phyloP scores from a whole-genome alignment of 1,140 invertebrate species.

The Phenacoccus solenopsis region DNA sequence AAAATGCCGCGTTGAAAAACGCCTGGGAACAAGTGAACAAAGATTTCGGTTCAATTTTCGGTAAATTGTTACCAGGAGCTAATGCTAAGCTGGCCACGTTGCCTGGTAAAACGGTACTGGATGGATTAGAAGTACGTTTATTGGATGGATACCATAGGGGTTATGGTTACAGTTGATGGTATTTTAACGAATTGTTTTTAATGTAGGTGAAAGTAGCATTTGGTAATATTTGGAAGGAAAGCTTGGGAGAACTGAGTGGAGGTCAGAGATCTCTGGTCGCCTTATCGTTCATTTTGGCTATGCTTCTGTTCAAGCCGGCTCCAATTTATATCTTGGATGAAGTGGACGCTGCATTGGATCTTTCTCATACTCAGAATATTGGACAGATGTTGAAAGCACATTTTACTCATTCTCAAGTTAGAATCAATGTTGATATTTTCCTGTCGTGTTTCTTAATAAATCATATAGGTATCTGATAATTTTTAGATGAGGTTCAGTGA shows the following conservation, averaged over 20 bases:
- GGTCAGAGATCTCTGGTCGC: constrained; percentile 94
- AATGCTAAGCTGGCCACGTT: constrained; percentile 71
- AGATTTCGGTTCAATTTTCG: constrained; percentile 96
- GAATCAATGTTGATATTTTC: background rate
- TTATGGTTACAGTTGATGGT: background rate
- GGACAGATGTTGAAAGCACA: constrained; percentile 88
- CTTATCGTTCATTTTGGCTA: constrained; percentile 87
- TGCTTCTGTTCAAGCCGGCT: constrained; percentile 94
- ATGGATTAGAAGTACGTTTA: constrained; percentile 70
- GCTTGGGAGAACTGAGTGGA: constrained; percentile 86
- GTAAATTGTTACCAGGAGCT: constrained; percentile 76
- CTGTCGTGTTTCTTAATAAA: background rate
- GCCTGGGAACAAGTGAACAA: constrained; percentile 71
- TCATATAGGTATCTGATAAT: background rate
- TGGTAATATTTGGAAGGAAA: constrained; percentile 92
- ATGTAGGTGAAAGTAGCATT: constrained; percentile 76
- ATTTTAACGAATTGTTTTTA: constrained; percentile 19
- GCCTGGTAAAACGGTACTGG: constrained; percentile 55
- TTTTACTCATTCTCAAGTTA: constrained; percentile 84
- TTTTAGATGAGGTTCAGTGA: too few species aligned
- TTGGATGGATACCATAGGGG: background rate
- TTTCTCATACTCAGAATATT: constrained; percentile 98
- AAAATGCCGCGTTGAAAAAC: constrained; percentile 60
- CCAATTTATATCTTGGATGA: constrained; percentile 98
- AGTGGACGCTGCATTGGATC: constrained; percentile 95